These are phyloP conservation scores for Hypercompe scribonia DNA, from an alignment of 2,888 invertebrate species.

Conservation along the genomic window DNA sequence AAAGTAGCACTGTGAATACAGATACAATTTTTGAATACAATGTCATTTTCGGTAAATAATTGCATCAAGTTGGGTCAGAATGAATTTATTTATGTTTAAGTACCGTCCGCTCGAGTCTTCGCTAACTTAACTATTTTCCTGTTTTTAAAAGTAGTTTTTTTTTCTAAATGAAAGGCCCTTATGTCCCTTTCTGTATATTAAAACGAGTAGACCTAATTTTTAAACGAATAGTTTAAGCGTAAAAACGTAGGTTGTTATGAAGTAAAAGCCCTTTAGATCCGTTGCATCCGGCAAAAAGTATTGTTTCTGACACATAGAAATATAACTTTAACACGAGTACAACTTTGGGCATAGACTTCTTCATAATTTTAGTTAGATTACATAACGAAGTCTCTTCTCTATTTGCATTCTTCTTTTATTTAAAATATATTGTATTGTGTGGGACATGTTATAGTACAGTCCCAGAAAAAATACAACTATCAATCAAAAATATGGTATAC, in stretches of 20 bases:
- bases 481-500: slow-evolving; percentile 31
- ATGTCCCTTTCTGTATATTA: neutral
- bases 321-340: neutral
- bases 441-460: slow-evolving; percentile 30
- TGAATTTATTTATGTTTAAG: neutral
- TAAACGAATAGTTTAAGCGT: neutral
- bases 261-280: too few species aligned
- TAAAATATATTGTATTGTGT: neutral
- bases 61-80: slow-evolving; percentile 59
- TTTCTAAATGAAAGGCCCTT: neutral
- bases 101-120: neutral
- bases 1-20: slow-evolving; percentile 60
- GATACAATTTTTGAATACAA: slow-evolving; percentile 55
- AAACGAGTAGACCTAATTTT: neutral
- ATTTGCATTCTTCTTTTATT: neutral
- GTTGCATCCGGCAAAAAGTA: neutral
- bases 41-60: slow-evolving; percentile 67
- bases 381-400: neutral
- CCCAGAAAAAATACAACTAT: slow-evolving; percentile 22
- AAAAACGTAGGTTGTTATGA: neutral
- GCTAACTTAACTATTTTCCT: neutral
- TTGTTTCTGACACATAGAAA: neutral
- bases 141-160: neutral
- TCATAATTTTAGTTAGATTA: neutral
- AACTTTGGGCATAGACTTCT: neutral